Base-by-base conservation (phyloP, 1,140 invertebrate species). In the Chrysopa pallens region DNA sequence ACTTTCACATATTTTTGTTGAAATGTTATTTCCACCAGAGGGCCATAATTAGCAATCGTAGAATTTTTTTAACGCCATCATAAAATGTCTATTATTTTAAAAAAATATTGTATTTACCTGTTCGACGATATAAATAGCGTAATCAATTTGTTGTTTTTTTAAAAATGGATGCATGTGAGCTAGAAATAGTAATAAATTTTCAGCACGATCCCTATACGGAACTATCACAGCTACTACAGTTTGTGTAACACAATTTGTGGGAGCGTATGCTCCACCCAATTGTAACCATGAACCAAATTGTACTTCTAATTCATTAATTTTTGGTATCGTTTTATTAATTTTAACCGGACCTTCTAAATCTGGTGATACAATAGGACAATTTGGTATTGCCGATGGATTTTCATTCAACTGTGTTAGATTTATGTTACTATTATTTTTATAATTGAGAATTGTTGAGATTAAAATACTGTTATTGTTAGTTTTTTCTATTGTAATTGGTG, bases 41-140 rank as follows among this genome's bases (percentile, higher is more conserved):
- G n/a, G n/a, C n/a, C n/a, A n/a, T n/a, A n/a, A n/a, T n/a, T n/a
- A n/a, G n/a, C n/a, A n/a, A n/a, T n/a, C n/a, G n/a, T n/a, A n/a
- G n/a, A n/a, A n/a, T n/a, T n/a, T n/a, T n/a, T n/a, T n/a, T n/a
- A n/a, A n/a, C n/a, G n/a, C n/a, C n/a, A n/a, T n/a, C n/a, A n/a
- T n/a, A n/a, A n/a, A n/a, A n/a, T n/a, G n/a, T n/a, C n/a, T n/a
- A n/a, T n/a, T n/a, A n/a, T n/a, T n/a, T n/a, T n/a, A n/a, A n/a
- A n/a, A n/a, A n/a, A n/a, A n/a, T n/a, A 23, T 23, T 23, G 17
- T 23, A 23, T 23, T 23, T 61, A 69, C 70, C 62, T 95, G 91
- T 64, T 96, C 92, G n/a, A 95, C 71, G n/a, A 96, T 75, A 61
- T 87, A 92, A 52, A 97, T 90, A 48, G 80, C 78, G 65, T 96